A percentile compares a stretch with the other conserved stretches of the same genome.
phyloP scores from a whole-genome alignment of 2,888 invertebrate species.

The Myopa tessellatipennis region DNA sequence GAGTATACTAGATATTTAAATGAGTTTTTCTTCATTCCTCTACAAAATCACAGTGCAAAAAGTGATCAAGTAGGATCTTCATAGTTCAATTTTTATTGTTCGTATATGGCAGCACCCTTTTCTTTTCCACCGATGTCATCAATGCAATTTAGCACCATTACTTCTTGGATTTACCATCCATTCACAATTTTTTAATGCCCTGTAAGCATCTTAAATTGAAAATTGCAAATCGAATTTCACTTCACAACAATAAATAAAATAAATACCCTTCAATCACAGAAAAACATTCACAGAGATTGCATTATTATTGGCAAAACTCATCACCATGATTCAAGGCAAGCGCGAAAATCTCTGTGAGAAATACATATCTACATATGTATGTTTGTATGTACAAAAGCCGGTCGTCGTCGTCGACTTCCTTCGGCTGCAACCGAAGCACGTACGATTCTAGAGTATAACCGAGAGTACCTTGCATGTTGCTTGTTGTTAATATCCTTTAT shows the following conservation, averaged over 20 bases:
- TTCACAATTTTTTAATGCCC: no score
- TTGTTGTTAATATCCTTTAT: background rate
- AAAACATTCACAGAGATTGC: slow-evolving; percentile 1
- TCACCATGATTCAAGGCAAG: background rate
- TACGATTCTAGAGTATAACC: background rate
- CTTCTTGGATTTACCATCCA: no score
- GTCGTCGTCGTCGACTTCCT: background rate
- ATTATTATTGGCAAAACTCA: slow-evolving; percentile 1
- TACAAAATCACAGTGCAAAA: no score
- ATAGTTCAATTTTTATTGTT: no score
- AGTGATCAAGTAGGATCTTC: no score
- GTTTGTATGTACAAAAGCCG: no score
- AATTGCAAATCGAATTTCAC: slow-evolving; percentile 37
- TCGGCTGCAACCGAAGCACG: background rate
- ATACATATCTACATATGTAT: background rate
- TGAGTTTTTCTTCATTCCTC: no score
- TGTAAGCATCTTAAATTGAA: slow-evolving; percentile 25
- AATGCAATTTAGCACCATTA: background rate
- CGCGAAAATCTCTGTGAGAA: slow-evolving; percentile 26
- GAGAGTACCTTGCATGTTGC: background rate
- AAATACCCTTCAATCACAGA: background rate
- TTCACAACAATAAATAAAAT: background rate
- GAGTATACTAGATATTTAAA: no score
- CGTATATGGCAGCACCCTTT: no score
- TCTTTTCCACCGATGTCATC: background rate